Percentiles rank a stretch among this genome's conserved stretches.
Conservation (phyloP, 2,888 invertebrate species). For the Ormyrus pomaceus region DNA sequence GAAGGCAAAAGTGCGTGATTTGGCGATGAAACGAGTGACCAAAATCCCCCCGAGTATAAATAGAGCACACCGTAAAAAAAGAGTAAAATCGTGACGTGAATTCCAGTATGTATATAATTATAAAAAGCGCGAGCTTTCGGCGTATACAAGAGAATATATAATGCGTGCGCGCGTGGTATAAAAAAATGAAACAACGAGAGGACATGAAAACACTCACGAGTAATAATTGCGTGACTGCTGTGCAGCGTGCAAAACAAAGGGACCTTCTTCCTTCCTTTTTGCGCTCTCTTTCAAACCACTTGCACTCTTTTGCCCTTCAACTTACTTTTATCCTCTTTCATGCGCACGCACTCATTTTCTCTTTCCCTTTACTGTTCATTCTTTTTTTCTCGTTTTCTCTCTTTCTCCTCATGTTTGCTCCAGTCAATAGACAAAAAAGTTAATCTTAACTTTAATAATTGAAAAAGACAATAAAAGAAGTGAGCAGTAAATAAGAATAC, state of each 20-base stretch:
- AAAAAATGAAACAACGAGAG: slow-evolving; percentile 64
- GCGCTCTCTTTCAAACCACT: slow-evolving; percentile 20
- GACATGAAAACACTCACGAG: slow-evolving; percentile 74
- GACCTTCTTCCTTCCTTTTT: slow-evolving; percentile 55
- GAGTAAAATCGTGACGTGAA: slow-evolving; percentile 45
- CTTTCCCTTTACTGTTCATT: slow-evolving; percentile 26
- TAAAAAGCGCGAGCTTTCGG: slow-evolving; percentile 68
- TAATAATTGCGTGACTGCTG: slow-evolving; percentile 72
- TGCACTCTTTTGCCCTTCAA: slow-evolving; percentile 1
- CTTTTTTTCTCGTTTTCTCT: slow-evolving; percentile 6
- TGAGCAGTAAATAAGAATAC: slow-evolving; percentile 28
- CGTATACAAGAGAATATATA: slow-evolving; percentile 61
- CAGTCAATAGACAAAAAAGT: neutral
- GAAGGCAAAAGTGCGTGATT: slow-evolving; percentile 30
- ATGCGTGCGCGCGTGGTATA: slow-evolving; percentile 69
- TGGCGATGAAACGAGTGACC: slow-evolving; percentile 26
- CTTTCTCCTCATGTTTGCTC: neutral
- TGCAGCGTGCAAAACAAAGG: slow-evolving; percentile 74
- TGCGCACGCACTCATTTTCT: slow-evolving; percentile 8
- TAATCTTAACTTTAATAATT: neutral
- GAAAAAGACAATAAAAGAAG: neutral
- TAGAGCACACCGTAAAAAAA: slow-evolving; percentile 29
- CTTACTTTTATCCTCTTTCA: slow-evolving; percentile 4
- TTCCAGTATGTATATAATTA: slow-evolving; percentile 51
- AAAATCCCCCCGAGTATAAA: slow-evolving; percentile 48